These are phyloP conservation scores for Ceratina japonica DNA, from an alignment of 1,140 invertebrate species.

Conservation along the genomic window DNA sequence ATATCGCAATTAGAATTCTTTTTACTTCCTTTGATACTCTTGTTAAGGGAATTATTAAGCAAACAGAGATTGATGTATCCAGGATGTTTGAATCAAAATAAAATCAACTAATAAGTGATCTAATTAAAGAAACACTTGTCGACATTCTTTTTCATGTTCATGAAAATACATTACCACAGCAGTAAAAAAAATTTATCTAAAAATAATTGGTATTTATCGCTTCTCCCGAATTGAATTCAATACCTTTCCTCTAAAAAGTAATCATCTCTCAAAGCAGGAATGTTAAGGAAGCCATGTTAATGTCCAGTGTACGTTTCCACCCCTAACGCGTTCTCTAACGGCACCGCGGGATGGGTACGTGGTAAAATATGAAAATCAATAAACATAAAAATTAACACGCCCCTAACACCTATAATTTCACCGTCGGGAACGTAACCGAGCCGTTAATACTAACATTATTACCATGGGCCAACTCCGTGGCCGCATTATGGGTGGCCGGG, in stretches of 20 bases:
- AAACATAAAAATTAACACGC: slow-evolving; percentile 77
- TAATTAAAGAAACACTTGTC: too few species aligned
- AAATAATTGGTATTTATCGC: too few species aligned
- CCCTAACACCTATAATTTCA: slow-evolving; percentile 73
- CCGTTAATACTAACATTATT: slow-evolving; percentile 76
- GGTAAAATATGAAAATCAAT: slow-evolving; percentile 79
- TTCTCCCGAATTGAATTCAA: too few species aligned
- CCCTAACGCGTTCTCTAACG: background rate
- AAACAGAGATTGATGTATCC: too few species aligned
- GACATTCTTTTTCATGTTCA: too few species aligned
- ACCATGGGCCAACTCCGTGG: slow-evolving; percentile 58
- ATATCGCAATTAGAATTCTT: slow-evolving; percentile 7
- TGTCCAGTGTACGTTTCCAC: background rate
- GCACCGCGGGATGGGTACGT: slow-evolving; percentile 57
- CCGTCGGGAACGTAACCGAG: slow-evolving; percentile 60
- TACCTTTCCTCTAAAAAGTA: too few species aligned
- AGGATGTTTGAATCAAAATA: too few species aligned
- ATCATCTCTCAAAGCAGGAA: background rate
- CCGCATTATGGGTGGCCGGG: slow-evolving; percentile 67
- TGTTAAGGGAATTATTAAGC: too few species aligned
- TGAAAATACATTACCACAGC: too few species aligned
- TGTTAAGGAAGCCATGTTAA: slow-evolving; percentile 26
- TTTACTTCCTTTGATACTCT: too few species aligned
- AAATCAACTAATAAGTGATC: too few species aligned
- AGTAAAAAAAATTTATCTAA: too few species aligned